These are phyloP conservation scores for Sprattus sprattus DNA, from an alignment of 2,113 vertebrate genomes.

Conservation along the genomic window DNA sequence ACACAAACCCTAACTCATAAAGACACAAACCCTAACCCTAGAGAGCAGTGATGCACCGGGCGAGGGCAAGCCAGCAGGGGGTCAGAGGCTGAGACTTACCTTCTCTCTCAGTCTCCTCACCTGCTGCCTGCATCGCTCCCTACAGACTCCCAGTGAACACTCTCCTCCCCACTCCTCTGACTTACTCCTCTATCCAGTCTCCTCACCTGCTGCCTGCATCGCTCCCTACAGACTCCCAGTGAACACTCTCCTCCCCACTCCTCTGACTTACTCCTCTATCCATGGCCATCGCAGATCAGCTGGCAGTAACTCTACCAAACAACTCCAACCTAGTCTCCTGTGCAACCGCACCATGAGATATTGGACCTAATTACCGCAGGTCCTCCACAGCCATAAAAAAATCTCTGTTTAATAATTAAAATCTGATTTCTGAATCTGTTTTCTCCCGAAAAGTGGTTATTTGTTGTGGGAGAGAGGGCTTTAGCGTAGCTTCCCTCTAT, in stretches of 20 bases:
- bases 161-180: neutral
- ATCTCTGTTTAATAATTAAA: conserved; percentile 6
- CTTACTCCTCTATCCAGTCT: too few relatives aligned
- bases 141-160: neutral
- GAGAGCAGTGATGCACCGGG: neutral
- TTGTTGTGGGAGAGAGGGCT: neutral
- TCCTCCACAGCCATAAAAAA: neutral
- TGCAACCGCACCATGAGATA: neutral
- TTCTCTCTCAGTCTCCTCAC: neutral
- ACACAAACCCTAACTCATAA: too few relatives aligned
- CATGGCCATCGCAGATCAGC: too few relatives aligned
- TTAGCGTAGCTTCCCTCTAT: neutral
- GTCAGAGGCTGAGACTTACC: neutral
- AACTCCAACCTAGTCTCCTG: neutral
- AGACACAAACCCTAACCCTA: too few relatives aligned
- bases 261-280: too few relatives aligned
- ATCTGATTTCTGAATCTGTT: conserved; percentile 2
- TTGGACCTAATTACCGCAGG: conserved; percentile 1
- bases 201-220: neutral
- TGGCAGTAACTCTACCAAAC: neutral
- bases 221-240: neutral
- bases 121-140: neutral
- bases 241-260: neutral
- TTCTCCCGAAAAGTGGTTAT: neutral
- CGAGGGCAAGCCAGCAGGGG: neutral